phyloP scores from a whole-genome alignment of 1,140 invertebrate genomes.

The Drosophila albomicans region DNA sequence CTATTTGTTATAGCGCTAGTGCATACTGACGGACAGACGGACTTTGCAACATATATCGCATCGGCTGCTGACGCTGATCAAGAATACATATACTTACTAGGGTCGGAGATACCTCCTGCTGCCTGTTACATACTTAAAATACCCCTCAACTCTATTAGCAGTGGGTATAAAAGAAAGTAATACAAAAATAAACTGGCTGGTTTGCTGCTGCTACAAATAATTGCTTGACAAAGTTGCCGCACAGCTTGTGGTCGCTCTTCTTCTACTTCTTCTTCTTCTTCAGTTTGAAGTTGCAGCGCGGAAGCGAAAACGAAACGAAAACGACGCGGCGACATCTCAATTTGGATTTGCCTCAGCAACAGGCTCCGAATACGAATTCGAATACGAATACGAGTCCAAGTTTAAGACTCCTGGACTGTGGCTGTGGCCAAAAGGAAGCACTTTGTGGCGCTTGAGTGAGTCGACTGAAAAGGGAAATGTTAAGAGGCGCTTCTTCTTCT shows the following conservation, averaged over 20 bases:
- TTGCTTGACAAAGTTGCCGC: constrained; percentile 77
- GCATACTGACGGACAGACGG: too few species aligned
- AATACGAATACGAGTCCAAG: background rate
- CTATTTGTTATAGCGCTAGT: too few species aligned
- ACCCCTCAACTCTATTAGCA: too few species aligned
- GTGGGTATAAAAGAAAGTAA: too few species aligned
- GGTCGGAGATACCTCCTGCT: too few species aligned
- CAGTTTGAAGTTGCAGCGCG: constrained; percentile 27
- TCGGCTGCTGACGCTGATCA: too few species aligned
- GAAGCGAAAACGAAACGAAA: constrained; percentile 53
- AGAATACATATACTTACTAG: too few species aligned
- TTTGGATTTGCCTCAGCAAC: constrained; percentile 51
- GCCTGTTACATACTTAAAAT: too few species aligned
- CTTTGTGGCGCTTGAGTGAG: constrained; percentile 76
- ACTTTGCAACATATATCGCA: too few species aligned
- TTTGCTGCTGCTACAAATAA: constrained; percentile 66
- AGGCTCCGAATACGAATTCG: constrained; percentile 8
- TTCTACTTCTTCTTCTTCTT: too few species aligned
- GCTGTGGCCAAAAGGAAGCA: constrained; percentile 62
- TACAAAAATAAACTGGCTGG: constrained; percentile 9
- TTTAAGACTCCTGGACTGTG: constrained; percentile 4
- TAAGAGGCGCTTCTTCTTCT: constrained; percentile 33
- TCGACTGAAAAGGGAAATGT: constrained; percentile 64
- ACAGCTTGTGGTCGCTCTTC: constrained; percentile 52
- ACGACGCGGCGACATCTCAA: constrained; percentile 68